Base-by-base conservation (phyloP, 2,888 invertebrate species). In the Coenonympha arcania region DNA sequence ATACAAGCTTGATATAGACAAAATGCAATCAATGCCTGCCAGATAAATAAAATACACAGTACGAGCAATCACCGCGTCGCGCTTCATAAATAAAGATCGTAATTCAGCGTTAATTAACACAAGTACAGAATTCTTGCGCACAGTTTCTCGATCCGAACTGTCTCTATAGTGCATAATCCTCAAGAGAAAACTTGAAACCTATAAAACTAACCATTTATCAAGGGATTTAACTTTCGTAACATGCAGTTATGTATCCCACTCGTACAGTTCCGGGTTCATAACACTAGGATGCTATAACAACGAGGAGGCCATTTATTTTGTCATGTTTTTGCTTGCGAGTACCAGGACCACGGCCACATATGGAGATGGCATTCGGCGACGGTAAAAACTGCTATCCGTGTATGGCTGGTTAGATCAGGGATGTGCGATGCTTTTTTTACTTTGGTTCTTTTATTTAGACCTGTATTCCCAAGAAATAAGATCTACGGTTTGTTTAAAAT, bases 301-400 rank as follows among this genome's bases (percentile, higher is more conserved):
- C 50, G 31, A 52, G 49, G 53, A 53, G 53, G 42, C 46, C 39
- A 36, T 48, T 49, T 52, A 57, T 55, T 56, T 58, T 44, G 52
- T 54, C 46, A 56, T 48, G 55, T 62, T 64, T 65, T 64, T 61
- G 56, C 56, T 41, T 22, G 45, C 45, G 42, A 44, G 54, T 58
- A 63, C 59, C 59, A 60, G 62, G 63, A 60, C 50, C 43, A 31
- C 53, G 61, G 60, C 54, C 58, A 34, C 54, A 53, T 54, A 58
- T 53, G 61, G 61, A 57, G 52, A 56, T 59, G 59, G 56, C 50
- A 58, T 61, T 54, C 56, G 54, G 47, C 46, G 39, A 53, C 48
- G 45, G 51, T 57, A 60, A 61, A 60, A 60, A 60, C 54, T 19
- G 37, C 55, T 52, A 49, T 44, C 31, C 40, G 42, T 44, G 31